A percentile compares a stretch with the other conserved stretches of the same genome.
These are phyloP conservation scores for Platichthys flesus DNA, from an alignment of 2,113 vertebrate species.

Conservation along the genomic window DNA sequence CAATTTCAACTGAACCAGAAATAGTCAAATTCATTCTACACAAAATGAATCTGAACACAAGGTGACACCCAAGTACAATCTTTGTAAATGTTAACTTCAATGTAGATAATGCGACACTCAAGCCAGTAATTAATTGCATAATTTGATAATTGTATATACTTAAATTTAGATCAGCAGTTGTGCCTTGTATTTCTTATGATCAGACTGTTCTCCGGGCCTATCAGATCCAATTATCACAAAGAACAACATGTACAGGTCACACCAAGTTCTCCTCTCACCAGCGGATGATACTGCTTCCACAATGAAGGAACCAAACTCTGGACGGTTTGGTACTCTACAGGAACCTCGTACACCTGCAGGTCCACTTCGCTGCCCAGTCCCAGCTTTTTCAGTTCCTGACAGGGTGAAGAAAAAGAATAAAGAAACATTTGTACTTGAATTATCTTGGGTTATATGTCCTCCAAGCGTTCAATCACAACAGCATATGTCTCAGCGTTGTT, in stretches of 20 bases:
- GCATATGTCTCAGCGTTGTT: not conserved
- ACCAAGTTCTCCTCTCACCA: conserved; percentile 77
- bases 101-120: too few relatives aligned
- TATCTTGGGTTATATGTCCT: not conserved
- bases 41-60: too few relatives aligned
- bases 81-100: too few relatives aligned
- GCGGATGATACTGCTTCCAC: conserved; percentile 93
- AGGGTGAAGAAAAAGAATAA: not conserved
- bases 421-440: not conserved
- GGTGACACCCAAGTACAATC: too few relatives aligned
- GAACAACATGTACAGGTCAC: not conserved
- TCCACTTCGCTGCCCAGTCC: conserved; percentile 90
- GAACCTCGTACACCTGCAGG: conserved; percentile 91
- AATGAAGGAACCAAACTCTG: conserved; percentile 91
- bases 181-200: too few relatives aligned
- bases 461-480: too few relatives aligned
- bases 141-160: not conserved
- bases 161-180: not conserved
- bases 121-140: not conserved
- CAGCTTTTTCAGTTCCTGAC: conserved; percentile 93
- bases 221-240: not conserved
- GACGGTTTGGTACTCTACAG: conserved; percentile 94
- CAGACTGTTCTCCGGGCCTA: not conserved
- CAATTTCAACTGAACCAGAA: too few relatives aligned
- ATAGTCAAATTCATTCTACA: too few relatives aligned